Percentiles rank a stretch among this genome's conserved stretches.
These are phyloP conservation scores for Gastrophryne carolinensis DNA, from an alignment of 2,797 vertebrate genomes.

Conservation along the genomic window DNA sequence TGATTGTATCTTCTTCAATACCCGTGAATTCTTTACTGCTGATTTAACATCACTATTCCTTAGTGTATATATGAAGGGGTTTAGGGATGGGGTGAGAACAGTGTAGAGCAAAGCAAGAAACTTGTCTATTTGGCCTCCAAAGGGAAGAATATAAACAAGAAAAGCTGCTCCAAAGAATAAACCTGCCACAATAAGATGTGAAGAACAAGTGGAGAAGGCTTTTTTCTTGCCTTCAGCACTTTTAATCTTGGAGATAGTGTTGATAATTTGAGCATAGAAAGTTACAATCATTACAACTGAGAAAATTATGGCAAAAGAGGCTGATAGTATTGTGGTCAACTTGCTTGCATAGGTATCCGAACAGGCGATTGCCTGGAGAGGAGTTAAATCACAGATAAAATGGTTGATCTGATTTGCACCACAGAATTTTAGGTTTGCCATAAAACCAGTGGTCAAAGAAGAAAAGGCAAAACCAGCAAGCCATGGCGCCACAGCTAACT, in stretches of 20 bases:
- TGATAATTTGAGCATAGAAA: constrained; percentile 25
- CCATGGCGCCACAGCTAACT: neutral
- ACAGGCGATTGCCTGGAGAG: constrained; percentile 18
- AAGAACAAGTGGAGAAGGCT: too few relatives aligned
- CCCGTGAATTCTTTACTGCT: too few relatives aligned
- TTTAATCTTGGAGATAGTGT: constrained; percentile 3
- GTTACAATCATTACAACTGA: constrained; percentile 13
- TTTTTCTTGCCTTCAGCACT: too few relatives aligned
- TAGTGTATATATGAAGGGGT: too few relatives aligned
- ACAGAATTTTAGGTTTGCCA: constrained; percentile 13
- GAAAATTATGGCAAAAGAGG: neutral
- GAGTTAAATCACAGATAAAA: constrained; percentile 29
- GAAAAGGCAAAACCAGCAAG: neutral
- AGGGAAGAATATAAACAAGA: too few relatives aligned
- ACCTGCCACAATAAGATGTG: too few relatives aligned
- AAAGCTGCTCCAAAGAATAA: too few relatives aligned
- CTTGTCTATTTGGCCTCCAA: too few relatives aligned
- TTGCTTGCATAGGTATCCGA: neutral
- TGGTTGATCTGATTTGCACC: constrained; percentile 20
- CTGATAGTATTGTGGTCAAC: neutral
- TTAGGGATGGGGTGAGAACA: too few relatives aligned
- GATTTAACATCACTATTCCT: too few relatives aligned
- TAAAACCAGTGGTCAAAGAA: neutral
- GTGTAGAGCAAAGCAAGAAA: too few relatives aligned
- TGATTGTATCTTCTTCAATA: too few relatives aligned